These are phyloP conservation scores for Scaptomyza tumidula DNA, from an alignment of 2,888 invertebrate species.

Conservation along the genomic window DNA sequence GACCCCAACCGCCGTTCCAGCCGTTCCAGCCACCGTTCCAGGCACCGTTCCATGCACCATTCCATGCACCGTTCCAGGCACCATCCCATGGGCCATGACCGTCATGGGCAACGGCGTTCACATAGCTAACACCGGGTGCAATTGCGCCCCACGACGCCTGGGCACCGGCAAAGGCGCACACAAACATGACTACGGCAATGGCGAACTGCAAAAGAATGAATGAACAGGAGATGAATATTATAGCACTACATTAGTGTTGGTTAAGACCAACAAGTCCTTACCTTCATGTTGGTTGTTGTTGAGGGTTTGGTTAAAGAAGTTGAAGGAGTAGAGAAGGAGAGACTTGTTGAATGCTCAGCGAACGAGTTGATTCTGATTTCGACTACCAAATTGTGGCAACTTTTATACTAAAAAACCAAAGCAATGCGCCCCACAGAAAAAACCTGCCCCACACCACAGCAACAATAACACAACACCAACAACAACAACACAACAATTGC, in stretches of 20 bases:
- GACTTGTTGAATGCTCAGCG: slow-evolving; percentile 83
- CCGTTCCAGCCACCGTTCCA: slow-evolving; percentile 62
- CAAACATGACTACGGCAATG: slow-evolving; percentile 83
- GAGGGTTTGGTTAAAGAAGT: slow-evolving; percentile 55
- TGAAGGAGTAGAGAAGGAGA: slow-evolving; percentile 66
- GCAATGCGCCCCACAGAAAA: slow-evolving; percentile 32
- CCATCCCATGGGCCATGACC: slow-evolving; percentile 69
- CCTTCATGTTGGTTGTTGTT: slow-evolving; percentile 83
- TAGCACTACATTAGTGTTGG: background rate
- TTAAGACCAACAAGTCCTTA: slow-evolving; percentile 45
- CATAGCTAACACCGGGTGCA: slow-evolving; percentile 79
- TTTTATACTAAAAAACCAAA: slow-evolving; percentile 80
- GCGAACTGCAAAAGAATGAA: slow-evolving; percentile 73
- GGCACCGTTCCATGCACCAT: slow-evolving; percentile 64
- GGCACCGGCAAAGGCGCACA: slow-evolving; percentile 81
- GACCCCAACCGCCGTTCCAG: slow-evolving; percentile 49
- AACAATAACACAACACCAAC: slow-evolving; percentile 20
- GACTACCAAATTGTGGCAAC: slow-evolving; percentile 81
- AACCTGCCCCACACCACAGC: slow-evolving; percentile 67
- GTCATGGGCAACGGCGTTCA: slow-evolving; percentile 75
- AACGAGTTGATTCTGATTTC: slow-evolving; percentile 84
- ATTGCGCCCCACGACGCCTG: slow-evolving; percentile 81
- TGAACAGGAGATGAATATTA: background rate
- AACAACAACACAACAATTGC: slow-evolving; percentile 43
- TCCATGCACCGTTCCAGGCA: slow-evolving; percentile 68